Conservation (phyloP, 2,888 invertebrate species). For the Apodemia mormo region DNA sequence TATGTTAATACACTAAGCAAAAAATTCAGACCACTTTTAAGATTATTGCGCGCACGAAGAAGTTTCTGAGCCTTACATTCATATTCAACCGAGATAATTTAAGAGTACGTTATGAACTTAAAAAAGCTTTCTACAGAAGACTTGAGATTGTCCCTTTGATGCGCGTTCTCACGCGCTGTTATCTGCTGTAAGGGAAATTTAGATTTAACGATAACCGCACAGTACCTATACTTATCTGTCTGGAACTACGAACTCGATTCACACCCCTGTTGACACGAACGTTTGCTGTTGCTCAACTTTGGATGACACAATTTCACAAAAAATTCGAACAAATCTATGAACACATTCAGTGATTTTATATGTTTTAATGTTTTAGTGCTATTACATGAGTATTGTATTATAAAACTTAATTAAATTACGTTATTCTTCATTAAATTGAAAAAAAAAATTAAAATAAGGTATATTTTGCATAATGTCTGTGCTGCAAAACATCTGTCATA, state of each 20-base stretch:
- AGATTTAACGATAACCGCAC: conserved; percentile 60
- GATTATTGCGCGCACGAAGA: not conserved
- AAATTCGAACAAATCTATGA: conserved; percentile 2
- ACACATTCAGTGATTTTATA: not conserved
- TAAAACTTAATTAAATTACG: no score
- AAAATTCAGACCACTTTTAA: not conserved
- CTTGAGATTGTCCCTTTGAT: conserved; percentile 27
- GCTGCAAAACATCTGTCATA: no score
- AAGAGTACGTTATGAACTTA: not conserved
- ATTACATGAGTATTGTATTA: no score
- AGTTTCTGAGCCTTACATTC: not conserved
- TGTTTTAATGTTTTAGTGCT: not conserved
- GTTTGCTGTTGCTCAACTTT: conserved; percentile 7
- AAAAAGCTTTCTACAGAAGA: conserved; percentile 18
- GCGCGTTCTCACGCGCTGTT: conserved; percentile 49
- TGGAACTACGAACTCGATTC: conserved; percentile 19
- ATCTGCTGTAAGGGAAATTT: conserved; percentile 60
- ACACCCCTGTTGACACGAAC: conserved; percentile 13
- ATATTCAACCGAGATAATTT: not conserved
- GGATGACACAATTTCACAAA: conserved; percentile 13
- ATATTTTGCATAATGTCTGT: no score
- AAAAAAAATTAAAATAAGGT: no score
- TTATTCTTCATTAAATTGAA: no score
- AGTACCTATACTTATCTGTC: conserved; percentile 57
- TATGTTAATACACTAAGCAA: no score